Evolutionary conservation across 35 echinoderm and acorn worm genomes (phyloP).

Genomic region (Hemicentrotus pulcherrimus): DNA sequence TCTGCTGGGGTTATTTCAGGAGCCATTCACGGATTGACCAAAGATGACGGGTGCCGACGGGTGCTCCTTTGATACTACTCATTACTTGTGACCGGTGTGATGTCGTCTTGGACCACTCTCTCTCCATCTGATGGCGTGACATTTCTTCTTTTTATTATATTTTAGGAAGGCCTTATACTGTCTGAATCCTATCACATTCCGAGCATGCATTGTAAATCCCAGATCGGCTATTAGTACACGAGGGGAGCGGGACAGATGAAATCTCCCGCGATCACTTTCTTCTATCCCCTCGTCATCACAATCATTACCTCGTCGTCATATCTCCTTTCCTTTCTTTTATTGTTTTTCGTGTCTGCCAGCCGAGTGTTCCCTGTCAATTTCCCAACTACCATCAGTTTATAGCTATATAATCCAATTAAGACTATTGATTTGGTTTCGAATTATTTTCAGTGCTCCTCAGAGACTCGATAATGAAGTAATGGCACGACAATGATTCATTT

Average conservation of each 20-base stretch:
- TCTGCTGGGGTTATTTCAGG: no score
- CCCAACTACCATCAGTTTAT: background rate
- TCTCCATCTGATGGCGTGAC: background rate
- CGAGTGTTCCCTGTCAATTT: background rate
- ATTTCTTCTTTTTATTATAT: background rate
- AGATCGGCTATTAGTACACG: background rate
- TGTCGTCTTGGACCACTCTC: background rate
- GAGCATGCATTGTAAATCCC: background rate
- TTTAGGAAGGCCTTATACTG: background rate
- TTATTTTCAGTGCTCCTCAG: background rate
- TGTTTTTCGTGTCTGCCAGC: background rate
- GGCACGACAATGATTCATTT: background rate
- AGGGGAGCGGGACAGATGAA: background rate
- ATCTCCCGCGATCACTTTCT: background rate
- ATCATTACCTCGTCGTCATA: background rate
- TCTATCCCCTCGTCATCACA: background rate
- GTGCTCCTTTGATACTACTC: no score
- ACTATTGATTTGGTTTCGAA: background rate
- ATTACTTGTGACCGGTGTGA: background rate
- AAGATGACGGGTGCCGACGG: no score
- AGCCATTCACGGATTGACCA: no score
- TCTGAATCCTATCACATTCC: background rate
- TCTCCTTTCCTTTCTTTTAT: background rate
- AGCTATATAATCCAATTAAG: no score
- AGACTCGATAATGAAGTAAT: background rate